Evolutionary conservation across 2,888 invertebrate genomes (phyloP), one percentile per base, ranked within the genome.

Genomic region (Pinctada fucata): DNA sequence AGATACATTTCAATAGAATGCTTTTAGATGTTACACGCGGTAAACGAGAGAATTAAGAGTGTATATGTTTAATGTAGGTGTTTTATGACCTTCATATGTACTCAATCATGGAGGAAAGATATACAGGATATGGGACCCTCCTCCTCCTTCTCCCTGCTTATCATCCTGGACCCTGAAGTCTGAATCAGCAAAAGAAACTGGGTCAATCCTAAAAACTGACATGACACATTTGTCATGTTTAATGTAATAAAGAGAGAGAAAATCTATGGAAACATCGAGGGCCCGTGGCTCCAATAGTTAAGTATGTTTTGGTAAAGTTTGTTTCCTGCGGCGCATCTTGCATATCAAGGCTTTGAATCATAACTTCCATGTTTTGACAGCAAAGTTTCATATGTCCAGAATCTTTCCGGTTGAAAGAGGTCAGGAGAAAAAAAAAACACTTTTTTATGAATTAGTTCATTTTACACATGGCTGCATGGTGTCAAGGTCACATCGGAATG

Each of bases 1-100:
- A 58, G 58, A 58, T 58, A 13, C 13, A 13, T 58, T 58, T 58
- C 58, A 58, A 58, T 58, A 58, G 58, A 58, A 58, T 13, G 58
- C 58, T 58, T 58, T 58, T 13, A 58, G 58, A 10, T 13, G 58
- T 58, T 10, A 58, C 58, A 58, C 58, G 6, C 58, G 58, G 58
- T 58, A 58, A 58, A 58, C 58, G 13, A 13, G 31, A 10, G 13
- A 58, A 58, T 10, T 58, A 58, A 58, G 58, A 10, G 13, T 10
- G 58, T 58, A 58, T 58, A 58, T 58, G 58, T 58, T 58, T 58
- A 58, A 58, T 58, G 58, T 58, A 58, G 13, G 58, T 31, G 58
- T 58, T 58, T 58, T 58, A 58, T 58, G 6, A 58, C 58, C 13
- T 58, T 58, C 58, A 58, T 58, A 58, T 58, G 58, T 58, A 58